Base-by-base conservation (phyloP, 2,797 vertebrate species). In the Pterois miles region DNA sequence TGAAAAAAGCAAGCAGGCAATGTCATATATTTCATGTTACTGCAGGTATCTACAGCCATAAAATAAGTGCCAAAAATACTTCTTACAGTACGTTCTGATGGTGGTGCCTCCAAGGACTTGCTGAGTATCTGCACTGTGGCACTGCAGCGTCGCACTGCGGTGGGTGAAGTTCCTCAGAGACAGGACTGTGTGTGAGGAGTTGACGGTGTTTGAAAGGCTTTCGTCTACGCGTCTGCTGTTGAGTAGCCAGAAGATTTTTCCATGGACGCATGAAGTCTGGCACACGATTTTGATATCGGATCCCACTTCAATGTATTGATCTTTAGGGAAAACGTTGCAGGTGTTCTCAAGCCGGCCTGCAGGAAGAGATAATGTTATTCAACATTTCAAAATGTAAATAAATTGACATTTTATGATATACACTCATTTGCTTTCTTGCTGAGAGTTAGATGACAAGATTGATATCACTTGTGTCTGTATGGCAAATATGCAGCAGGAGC, bases 51-150 rank as follows among this genome's bases (percentile, higher is more conserved):
- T 27, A 27, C 4, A 31, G 11, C 6, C 22, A 58, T 27, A 20
- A 62, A 52, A 25, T 4, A 60, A 64, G 7, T 4, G 31, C 2
- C 6, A 54, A 33, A 64, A 46, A 31, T 1, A 18, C 40, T 40
- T 69, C 89, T 90, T 84, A 94, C 94, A n/a, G 71, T 90, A 94
- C 2, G 89, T 87, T 43, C 0, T 70, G 71, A 94, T 78, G 34
- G 1, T 80, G 65, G 81, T 81, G 65, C 94, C 94, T 46, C 85
- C 92, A 0, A 93, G 27, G 43, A 91, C 3, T 0, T 81, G 74
- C 0, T 62, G 2, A 9, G 16, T 82, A 1, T 11, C 2, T 2
- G 2, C 38, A 12, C 27, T 86, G 52, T 59, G 66, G 68, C 93
- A 94, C 31, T 76, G 4, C 62, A 94, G 2, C 0, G 5, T 59